A percentile compares a stretch with the other conserved stretches of the same genome.
These are phyloP conservation scores for Leptinotarsa rubiginosa DNA, from an alignment of 2,888 invertebrate species.

Conservation along the genomic window DNA sequence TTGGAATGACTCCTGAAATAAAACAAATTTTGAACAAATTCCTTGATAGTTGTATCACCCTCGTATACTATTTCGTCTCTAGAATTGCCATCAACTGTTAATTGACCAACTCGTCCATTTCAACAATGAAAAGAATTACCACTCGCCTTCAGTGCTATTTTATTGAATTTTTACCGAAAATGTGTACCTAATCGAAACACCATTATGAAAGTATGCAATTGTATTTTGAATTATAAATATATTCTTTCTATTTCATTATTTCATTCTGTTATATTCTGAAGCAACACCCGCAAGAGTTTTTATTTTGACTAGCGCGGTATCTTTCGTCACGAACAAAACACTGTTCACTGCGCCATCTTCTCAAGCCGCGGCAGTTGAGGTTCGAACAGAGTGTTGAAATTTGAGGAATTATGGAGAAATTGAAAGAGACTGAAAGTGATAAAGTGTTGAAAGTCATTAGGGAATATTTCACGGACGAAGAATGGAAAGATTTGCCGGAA, in stretches of 20 bases:
- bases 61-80: too few species aligned
- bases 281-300: not conserved
- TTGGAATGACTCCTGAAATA: too few species aligned
- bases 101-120: too few species aligned
- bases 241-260: not conserved
- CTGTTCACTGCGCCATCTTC: conserved; percentile 1
- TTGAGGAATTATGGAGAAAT: not conserved
- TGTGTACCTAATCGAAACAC: too few species aligned
- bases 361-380: not conserved
- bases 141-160: too few species aligned
- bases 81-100: too few species aligned
- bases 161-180: too few species aligned
- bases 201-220: too few species aligned
- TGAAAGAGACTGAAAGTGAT: not conserved
- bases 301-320: not conserved
- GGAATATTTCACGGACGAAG: conserved; percentile 10
- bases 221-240: too few species aligned
- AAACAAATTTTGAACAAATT: too few species aligned
- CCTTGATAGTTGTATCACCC: too few species aligned
- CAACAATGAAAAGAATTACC: too few species aligned
- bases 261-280: not conserved
- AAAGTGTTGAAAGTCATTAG: conserved; percentile 4
- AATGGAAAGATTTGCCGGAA: conserved; percentile 11
- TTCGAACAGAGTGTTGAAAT: not conserved
- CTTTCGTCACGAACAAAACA: not conserved